Evolutionary conservation across 1,140 invertebrate genomes (phyloP).

Genomic region (Lepidurus arcticus): DNA sequence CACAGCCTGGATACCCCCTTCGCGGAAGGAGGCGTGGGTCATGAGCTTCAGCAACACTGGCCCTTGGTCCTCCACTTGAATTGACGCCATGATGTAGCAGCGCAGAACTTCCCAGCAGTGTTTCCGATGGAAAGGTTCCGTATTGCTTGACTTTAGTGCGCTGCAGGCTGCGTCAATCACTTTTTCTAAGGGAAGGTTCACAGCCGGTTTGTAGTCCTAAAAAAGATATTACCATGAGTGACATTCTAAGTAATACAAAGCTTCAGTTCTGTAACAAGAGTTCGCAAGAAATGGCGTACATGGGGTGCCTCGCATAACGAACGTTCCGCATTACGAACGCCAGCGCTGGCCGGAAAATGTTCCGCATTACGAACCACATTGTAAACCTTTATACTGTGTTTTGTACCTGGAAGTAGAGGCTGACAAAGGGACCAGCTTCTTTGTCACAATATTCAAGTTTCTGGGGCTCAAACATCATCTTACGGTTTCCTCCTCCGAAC

Average conservation of each 20-base stretch:
- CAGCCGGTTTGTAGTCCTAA: constrained; percentile 48
- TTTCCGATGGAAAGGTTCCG: constrained; percentile 73
- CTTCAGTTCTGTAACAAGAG: too few species aligned
- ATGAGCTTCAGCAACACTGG: constrained; percentile 67
- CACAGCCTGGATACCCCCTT: constrained; percentile 58
- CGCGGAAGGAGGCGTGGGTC: constrained; percentile 68
- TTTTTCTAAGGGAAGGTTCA: constrained; percentile 83
- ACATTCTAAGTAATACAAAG: neutral
- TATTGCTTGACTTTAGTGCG: constrained; percentile 74
- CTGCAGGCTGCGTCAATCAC: constrained; percentile 83
- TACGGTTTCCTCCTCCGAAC: constrained; percentile 95
- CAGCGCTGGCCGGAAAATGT: neutral
- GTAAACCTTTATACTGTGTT: too few species aligned
- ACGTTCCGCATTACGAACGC: neutral
- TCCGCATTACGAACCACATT: neutral
- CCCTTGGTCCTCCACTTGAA: constrained; percentile 72
- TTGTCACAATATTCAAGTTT: constrained; percentile 73
- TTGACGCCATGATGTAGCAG: constrained; percentile 79
- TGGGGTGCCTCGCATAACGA: too few species aligned
- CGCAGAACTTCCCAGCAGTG: constrained; percentile 94
- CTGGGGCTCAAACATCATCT: constrained; percentile 97
- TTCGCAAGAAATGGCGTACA: too few species aligned
- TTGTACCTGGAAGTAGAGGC: constrained; percentile 27
- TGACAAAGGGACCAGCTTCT: constrained; percentile 49
- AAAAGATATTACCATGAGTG: neutral